phyloP scores from a whole-genome alignment of 2,113 vertebrate genomes.

The Syngnathus floridae region DNA sequence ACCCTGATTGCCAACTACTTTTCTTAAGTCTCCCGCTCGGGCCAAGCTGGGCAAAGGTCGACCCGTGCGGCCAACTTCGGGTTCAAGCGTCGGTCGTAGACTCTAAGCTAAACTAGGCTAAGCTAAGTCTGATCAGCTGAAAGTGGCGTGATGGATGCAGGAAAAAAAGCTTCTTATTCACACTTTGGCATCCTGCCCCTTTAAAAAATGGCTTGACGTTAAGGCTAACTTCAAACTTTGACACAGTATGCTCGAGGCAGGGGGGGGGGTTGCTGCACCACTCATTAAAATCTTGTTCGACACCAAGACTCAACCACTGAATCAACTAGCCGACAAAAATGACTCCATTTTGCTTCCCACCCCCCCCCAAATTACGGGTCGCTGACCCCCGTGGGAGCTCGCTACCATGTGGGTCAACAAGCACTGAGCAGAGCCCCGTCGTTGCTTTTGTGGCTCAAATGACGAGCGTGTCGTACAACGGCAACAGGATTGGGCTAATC shows the following conservation, averaged over 20 bases:
- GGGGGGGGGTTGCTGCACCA: not conserved
- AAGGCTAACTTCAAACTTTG: not conserved
- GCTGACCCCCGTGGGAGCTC: not conserved
- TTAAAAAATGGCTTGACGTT: not conserved
- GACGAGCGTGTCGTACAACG: not conserved
- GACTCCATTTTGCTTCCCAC: too few species aligned
- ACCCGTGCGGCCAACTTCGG: conserved; percentile 20
- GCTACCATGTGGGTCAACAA: not conserved
- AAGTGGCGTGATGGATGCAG: conserved; percentile 21
- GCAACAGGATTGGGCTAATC: not conserved
- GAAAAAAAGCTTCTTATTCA: not conserved
- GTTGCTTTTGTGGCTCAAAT: not conserved
- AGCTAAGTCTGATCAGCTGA: conserved; percentile 59
- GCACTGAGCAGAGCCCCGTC: not conserved
- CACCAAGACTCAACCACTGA: not conserved
- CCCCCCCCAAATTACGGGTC: not conserved
- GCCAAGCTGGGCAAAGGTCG: conserved; percentile 50
- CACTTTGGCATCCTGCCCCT: not conserved
- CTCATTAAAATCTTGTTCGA: too few species aligned
- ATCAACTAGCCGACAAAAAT: too few species aligned
- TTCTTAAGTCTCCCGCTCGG: conserved; percentile 46
- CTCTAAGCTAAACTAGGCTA: not conserved
- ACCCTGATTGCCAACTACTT: not conserved
- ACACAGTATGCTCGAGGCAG: not conserved
- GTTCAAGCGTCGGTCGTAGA: conserved; percentile 45